phyloP scores from a whole-genome alignment of 2,888 invertebrate species.

The Athripsodes cinereus region DNA sequence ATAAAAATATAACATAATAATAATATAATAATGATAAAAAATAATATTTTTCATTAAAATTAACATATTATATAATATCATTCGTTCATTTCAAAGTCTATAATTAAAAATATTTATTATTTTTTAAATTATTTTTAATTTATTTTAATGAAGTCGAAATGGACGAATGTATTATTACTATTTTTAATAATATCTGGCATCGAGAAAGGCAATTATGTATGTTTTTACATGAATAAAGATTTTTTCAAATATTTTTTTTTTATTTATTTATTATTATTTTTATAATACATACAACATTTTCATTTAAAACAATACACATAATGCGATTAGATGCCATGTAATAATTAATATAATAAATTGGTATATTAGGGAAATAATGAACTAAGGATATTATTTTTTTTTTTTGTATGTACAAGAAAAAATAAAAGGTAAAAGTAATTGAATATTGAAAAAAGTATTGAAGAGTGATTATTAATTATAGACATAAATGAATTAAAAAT shows the following conservation, averaged over 20 bases:
- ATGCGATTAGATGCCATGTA: too few species aligned
- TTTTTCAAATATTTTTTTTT: background rate
- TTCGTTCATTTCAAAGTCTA: background rate
- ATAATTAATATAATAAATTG: too few species aligned
- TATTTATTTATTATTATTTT: background rate
- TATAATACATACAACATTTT: too few species aligned
- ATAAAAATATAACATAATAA: slow-evolving; percentile 2
- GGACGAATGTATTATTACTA: background rate
- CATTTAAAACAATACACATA: too few species aligned
- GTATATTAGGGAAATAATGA: too few species aligned
- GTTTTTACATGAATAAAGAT: background rate
- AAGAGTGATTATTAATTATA: too few species aligned
- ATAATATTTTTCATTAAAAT: background rate
- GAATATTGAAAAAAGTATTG: too few species aligned
- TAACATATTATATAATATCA: background rate
- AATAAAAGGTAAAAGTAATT: too few species aligned
- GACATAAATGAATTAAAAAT: too few species aligned
- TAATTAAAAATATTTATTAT: background rate
- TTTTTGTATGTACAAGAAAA: too few species aligned
- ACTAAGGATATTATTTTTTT: too few species aligned
- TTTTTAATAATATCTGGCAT: background rate
- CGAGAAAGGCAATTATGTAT: background rate
- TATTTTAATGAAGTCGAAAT: background rate
- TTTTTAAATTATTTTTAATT: background rate
- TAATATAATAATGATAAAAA: background rate